These are phyloP conservation scores for Amblyteles armatorius DNA, from an alignment of 2,888 invertebrate genomes.

Conservation along the genomic window DNA sequence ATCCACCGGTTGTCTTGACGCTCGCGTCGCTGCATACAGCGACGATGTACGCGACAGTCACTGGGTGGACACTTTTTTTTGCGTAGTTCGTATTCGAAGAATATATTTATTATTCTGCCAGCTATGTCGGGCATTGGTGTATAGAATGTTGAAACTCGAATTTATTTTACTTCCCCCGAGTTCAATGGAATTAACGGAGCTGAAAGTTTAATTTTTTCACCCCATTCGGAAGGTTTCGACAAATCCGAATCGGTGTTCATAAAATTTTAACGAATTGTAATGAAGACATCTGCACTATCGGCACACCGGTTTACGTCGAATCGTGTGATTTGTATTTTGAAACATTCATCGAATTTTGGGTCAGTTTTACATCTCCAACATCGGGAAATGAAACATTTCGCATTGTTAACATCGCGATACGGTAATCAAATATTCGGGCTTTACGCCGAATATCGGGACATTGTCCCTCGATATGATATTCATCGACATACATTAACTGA, in stretches of 20 bases:
- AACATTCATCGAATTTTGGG: no score
- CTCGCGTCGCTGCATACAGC: constrained; percentile 1
- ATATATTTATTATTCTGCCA: not conserved
- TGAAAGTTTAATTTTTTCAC: not conserved
- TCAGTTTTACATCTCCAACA: no score
- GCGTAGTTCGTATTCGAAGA: not conserved
- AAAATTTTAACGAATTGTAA: no score
- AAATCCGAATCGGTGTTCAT: no score
- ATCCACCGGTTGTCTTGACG: constrained; percentile 46
- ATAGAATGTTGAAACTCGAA: not conserved
- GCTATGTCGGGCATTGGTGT: not conserved
- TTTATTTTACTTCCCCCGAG: not conserved
- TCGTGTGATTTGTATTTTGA: no score
- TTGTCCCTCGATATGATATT: not conserved
- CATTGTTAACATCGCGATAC: no score
- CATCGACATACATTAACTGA: not conserved
- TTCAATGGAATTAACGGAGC: not conserved
- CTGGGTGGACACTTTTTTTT: not conserved
- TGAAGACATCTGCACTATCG: no score
- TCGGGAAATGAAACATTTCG: no score
- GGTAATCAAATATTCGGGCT: no score
- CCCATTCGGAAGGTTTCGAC: no score
- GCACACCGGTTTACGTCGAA: no score
- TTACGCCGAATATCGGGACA: not conserved
- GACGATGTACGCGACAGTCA: not conserved